A percentile compares a stretch with the other conserved stretches of the same genome.
Evolutionary conservation across 2,888 invertebrate genomes (phyloP).

Genomic region (Sinopyrophorus schimmeli): DNA sequence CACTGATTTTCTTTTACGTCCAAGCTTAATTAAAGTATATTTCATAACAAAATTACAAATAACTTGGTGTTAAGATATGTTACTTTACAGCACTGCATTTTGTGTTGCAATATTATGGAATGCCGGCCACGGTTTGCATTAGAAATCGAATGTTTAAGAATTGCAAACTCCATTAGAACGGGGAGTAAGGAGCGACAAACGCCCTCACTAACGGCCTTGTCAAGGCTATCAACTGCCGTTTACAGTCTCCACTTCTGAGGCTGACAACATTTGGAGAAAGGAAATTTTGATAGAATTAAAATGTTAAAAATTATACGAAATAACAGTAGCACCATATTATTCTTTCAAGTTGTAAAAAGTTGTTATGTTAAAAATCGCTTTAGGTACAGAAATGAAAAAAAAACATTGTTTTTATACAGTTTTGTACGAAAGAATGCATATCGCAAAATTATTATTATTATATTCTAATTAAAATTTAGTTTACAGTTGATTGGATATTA

Average conservation of each 20-base stretch:
- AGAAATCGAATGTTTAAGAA: conserved; percentile 33
- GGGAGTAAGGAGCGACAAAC: conserved; percentile 36
- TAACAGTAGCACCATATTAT: background rate
- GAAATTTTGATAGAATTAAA: conserved; percentile 23
- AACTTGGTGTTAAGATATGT: conserved; percentile 34
- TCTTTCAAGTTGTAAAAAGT: background rate
- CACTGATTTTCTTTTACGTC: conserved; percentile 10
- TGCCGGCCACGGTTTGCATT: conserved; percentile 37
- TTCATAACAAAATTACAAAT: conserved; percentile 26
- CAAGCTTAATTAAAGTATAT: conserved; percentile 22
- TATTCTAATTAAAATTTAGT: no score
- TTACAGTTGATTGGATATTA: no score
- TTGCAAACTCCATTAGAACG: conserved; percentile 22
- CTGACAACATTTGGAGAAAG: conserved; percentile 31
- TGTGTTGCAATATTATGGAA: conserved; percentile 41
- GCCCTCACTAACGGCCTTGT: conserved; percentile 50
- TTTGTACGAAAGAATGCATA: background rate
- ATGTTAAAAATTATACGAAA: background rate
- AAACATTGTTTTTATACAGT: background rate
- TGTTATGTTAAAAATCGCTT: no score
- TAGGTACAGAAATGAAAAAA: no score
- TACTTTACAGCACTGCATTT: conserved; percentile 33
- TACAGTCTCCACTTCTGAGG: conserved; percentile 20
- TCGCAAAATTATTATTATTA: no score
- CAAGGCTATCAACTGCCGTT: conserved; percentile 48